Base-by-base conservation (phyloP, 2,888 invertebrate genomes). In the Pseudeuparius sepicola region DNA sequence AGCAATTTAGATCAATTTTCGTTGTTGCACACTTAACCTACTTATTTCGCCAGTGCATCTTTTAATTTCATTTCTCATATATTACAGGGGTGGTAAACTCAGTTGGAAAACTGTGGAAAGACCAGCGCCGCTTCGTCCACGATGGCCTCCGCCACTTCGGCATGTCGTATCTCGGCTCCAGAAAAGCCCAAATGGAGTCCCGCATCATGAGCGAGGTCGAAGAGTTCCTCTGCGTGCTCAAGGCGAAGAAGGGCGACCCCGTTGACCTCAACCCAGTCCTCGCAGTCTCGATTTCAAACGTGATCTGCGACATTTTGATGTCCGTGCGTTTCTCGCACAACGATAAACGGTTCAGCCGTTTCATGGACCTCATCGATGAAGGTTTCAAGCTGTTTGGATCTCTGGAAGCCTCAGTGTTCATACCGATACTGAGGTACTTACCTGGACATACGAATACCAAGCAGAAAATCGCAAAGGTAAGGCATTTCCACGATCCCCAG, bases 221-320 rank as follows among this genome's bases (percentile, higher is more conserved):
- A 47, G 74, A 77, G 42, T 75, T 86, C 46, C 69, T 89, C 31
- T 64, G 68, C 18, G 74, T 74, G 35, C 56, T 88, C 37, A 71
- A 72, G 35, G 65, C 67, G 4, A 65, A 73, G 33, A 71, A 75
- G 42, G 78, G 78, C n/a, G 67, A 70, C 18, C 72, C 87, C 1
- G 71, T 78, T 24, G 81, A 85, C 53, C 65, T 87, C 34, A 83
- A 83, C 33, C 77, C 80, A 5, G 66, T 77, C 12, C 70, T 92
- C 32, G 81, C 86, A 24, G 72, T 87, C 45, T 79, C 84, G 16
- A 80, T 89, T 46, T 86, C 85, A 54, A 92, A 92, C 62, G 88
- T 92, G 3, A 89, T 92, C 47, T 89, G 90, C 61, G 82, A 84
- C 43, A 75, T 90, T 48, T 75, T 89, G 53, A 90, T 92, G 90